Evolutionary conservation across 2,797 vertebrate species (phyloP).

Genomic region (Pteropus rufus): DNA sequence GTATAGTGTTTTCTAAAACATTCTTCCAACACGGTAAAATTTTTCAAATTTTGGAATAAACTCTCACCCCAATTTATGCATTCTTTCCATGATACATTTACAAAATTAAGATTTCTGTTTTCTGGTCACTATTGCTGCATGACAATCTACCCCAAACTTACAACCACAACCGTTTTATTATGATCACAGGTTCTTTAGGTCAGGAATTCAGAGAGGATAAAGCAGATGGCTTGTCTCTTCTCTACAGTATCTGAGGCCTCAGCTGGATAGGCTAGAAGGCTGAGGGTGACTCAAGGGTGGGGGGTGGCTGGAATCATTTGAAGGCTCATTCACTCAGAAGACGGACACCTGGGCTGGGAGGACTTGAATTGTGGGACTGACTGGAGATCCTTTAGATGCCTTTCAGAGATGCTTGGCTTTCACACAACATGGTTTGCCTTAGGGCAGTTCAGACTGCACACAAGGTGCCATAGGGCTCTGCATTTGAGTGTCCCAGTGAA

Average conservation of each 20-base stretch:
- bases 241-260: not conserved
- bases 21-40: not conserved
- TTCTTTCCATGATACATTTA: not conserved
- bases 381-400: not conserved
- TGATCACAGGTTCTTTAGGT: not conserved
- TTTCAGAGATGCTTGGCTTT: not conserved
- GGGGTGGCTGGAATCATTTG: not conserved
- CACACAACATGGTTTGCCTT: not conserved
- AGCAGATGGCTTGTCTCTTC: not conserved
- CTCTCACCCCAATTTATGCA: not conserved
- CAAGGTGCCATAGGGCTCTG: not conserved
- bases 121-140: not conserved
- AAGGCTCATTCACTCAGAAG: not conserved
- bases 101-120: not conserved
- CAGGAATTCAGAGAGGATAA: not conserved
- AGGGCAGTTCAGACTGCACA: not conserved
- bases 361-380: not conserved
- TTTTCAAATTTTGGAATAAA: not conserved
- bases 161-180: not conserved
- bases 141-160: not conserved
- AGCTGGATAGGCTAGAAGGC: not conserved
- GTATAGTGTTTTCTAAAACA: not conserved
- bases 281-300: not conserved
- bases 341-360: not conserved
- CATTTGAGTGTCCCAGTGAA: not conserved